These are phyloP conservation scores for Dinomys branickii DNA, from an alignment of 2,113 vertebrate species.

Conservation along the genomic window DNA sequence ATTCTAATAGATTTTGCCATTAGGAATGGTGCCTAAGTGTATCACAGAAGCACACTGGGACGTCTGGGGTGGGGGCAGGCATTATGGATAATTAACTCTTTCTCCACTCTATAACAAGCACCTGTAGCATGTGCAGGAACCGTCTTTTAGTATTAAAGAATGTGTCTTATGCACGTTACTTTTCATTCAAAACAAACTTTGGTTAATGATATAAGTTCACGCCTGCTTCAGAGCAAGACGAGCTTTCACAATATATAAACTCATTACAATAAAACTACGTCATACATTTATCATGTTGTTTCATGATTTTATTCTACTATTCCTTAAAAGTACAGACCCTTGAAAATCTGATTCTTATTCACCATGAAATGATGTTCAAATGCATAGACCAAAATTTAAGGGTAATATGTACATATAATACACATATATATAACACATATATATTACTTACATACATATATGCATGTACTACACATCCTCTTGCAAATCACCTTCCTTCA, in stretches of 20 bases:
- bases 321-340: background rate
- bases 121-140: slow-evolving; percentile 9
- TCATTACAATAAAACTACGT: background rate
- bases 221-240: background rate
- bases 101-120: slow-evolving; percentile 1
- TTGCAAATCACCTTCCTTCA: background rate
- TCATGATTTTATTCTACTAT: background rate
- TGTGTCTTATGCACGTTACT: background rate
- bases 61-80: background rate
- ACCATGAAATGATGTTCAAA: background rate
- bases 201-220: background rate
- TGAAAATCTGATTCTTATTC: background rate
- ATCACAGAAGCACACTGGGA: background rate
- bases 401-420: background rate
- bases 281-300: background rate
- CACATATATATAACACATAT: too few relatives aligned
- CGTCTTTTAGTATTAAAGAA: background rate
- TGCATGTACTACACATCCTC: background rate
- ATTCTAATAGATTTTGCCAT: slow-evolving; percentile 77
- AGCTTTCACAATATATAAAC: background rate
- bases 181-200: background rate
- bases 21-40: slow-evolving; percentile 66
- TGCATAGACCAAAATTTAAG: background rate
- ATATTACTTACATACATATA: background rate
- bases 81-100: slow-evolving; percentile 67